phyloP scores from a whole-genome alignment of 2,797 vertebrate genomes.

The Dipus sagitta region DNA sequence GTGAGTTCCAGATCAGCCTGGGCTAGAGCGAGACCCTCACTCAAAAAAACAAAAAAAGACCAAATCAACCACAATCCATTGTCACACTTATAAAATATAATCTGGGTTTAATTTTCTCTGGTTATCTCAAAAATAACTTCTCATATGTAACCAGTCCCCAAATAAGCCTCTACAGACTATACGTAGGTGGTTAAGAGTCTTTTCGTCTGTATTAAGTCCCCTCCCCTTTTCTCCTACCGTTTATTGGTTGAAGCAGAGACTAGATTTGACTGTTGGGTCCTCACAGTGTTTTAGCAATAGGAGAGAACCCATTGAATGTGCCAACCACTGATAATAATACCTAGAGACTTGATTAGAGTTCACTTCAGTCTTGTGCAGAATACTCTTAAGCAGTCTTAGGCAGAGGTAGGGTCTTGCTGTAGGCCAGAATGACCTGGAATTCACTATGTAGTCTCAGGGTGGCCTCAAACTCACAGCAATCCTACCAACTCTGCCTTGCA shows the following conservation, averaged over 20 bases:
- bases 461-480: too few species aligned
- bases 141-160: neutral
- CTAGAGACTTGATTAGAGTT: neutral
- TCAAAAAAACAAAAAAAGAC: too few species aligned
- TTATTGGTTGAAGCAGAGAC: neutral
- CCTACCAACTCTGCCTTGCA: too few species aligned
- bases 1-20: too few species aligned
- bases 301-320: neutral
- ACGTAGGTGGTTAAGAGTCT: too few species aligned
- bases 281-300: neutral
- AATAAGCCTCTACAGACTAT: too few species aligned
- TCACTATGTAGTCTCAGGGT: too few species aligned
- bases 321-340: neutral
- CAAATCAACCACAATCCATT: neutral
- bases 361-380: neutral
- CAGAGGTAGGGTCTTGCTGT: too few species aligned
- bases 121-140: slow-evolving; percentile 26
- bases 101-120: neutral
- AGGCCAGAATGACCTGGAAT: too few species aligned
- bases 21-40: too few species aligned
- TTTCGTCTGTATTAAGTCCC: neutral
- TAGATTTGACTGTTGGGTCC: neutral
- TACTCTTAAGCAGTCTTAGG: neutral
- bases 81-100: neutral
- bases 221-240: neutral